Conservation (phyloP, 2,113 vertebrate species). For the Theristicus caerulescens region DNA sequence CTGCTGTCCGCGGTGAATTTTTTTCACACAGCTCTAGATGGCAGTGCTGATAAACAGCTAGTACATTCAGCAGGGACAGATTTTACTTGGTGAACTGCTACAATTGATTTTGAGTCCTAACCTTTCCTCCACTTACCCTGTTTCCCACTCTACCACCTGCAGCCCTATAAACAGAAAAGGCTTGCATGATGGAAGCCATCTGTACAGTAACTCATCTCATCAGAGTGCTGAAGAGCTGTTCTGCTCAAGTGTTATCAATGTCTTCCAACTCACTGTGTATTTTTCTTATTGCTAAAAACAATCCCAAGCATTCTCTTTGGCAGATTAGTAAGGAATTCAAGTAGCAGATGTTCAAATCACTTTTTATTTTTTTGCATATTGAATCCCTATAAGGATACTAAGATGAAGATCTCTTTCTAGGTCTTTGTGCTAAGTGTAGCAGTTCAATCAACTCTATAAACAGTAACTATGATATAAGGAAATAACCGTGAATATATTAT, state of each 20-base stretch:
- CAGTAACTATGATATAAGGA: background rate
- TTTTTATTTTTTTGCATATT: conserved; percentile 55
- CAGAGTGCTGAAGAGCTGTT: conserved; percentile 57
- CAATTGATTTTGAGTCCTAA: conserved; percentile 52
- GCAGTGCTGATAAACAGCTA: conserved; percentile 64
- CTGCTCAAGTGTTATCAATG: conserved; percentile 65
- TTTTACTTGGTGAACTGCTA: conserved; percentile 45
- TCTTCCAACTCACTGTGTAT: conserved; percentile 67
- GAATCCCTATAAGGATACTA: conserved; percentile 47
- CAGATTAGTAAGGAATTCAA: conserved; percentile 65
- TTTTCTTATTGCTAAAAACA: conserved; percentile 71
- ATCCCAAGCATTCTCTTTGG: conserved; percentile 65
- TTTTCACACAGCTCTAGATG: conserved; percentile 62
- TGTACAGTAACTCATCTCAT: conserved; percentile 74
- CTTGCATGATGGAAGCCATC: conserved; percentile 70
- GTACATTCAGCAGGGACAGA: conserved; percentile 14
- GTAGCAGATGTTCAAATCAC: conserved; percentile 69
- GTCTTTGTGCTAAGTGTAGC: conserved; percentile 25
- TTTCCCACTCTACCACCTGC: conserved; percentile 70
- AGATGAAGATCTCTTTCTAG: conserved; percentile 25
- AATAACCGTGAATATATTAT: conserved; percentile 2
- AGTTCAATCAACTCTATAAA: conserved; percentile 15
- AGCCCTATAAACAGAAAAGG: conserved; percentile 65
- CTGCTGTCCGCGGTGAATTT: background rate
- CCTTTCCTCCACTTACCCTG: conserved; percentile 61